These are phyloP conservation scores for Diplazon laetatorius DNA, from an alignment of 2,888 invertebrate genomes.

Conservation along the genomic window DNA sequence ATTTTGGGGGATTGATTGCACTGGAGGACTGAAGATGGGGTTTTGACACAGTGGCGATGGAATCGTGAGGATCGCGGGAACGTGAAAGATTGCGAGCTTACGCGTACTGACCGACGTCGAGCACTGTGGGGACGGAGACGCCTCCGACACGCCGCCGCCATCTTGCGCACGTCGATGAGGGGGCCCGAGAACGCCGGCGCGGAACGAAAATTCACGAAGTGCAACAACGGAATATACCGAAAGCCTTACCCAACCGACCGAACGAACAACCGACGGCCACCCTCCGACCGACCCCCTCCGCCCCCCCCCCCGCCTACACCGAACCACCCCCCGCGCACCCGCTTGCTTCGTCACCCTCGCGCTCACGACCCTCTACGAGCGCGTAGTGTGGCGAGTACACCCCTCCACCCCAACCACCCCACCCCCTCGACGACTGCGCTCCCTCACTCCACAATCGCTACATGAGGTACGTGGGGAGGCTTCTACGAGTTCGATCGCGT, in stretches of 20 bases:
- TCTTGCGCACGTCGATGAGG: constrained; percentile 79
- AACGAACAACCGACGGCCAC: too few relatives aligned
- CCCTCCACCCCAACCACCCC: too few relatives aligned
- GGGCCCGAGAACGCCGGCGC: constrained; percentile 76
- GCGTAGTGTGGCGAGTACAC: neutral
- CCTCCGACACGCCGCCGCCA: constrained; percentile 81
- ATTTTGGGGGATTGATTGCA: too few relatives aligned
- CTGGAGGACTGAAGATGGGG: too few relatives aligned
- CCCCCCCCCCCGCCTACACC: neutral
- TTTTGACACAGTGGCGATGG: too few relatives aligned
- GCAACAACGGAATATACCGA: constrained; percentile 39
- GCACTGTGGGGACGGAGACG: constrained; percentile 81
- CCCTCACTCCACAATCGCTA: too few relatives aligned
- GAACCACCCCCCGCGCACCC: neutral
- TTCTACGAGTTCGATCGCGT: constrained; percentile 15
- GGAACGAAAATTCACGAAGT: constrained; percentile 61
- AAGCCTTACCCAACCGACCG: constrained; percentile 48
- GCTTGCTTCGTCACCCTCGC: neutral
- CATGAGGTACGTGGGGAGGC: too few relatives aligned
- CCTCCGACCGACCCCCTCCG: too few relatives aligned
- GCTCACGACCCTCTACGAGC: constrained; percentile 14
- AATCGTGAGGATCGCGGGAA: constrained; percentile 25
- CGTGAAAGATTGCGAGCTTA: constrained; percentile 74
- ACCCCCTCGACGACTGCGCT: too few relatives aligned
- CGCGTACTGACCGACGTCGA: constrained; percentile 80